A percentile compares a stretch with the other conserved stretches of the same genome.
Conservation (phyloP, 2,797 vertebrate species). For the Lacerta bilineata region DNA sequence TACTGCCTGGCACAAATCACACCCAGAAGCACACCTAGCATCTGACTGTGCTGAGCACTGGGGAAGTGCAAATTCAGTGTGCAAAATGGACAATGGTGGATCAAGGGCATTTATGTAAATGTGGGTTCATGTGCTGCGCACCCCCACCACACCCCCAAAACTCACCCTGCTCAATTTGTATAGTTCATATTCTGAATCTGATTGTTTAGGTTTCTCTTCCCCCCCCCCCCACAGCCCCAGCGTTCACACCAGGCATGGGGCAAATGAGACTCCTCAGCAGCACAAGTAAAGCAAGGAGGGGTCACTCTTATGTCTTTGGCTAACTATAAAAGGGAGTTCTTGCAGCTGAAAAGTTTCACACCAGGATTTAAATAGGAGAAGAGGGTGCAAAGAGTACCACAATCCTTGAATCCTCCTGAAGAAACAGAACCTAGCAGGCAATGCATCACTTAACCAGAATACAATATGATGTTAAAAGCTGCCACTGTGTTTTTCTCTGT, state of each 20-base stretch:
- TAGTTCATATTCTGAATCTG: too few relatives aligned
- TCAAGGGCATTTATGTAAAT: background rate
- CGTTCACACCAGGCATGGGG: background rate
- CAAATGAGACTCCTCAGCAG: background rate
- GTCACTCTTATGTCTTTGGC: background rate
- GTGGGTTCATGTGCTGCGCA: background rate
- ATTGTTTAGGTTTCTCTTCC: too few relatives aligned
- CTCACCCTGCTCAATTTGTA: too few relatives aligned
- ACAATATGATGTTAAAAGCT: conserved; percentile 28
- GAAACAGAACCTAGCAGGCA: conserved; percentile 16
- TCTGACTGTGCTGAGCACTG: background rate
- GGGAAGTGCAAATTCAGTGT: background rate
- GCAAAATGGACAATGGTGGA: too few relatives aligned
- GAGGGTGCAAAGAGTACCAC: background rate
- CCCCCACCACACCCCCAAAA: too few relatives aligned
- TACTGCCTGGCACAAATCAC: background rate
- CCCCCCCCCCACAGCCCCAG: background rate
- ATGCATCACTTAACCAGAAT: conserved; percentile 11
- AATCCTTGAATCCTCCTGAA: background rate
- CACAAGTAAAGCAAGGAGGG: background rate
- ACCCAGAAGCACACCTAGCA: background rate
- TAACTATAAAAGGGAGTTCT: background rate
- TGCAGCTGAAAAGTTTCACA: background rate
- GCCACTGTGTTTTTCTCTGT: background rate
- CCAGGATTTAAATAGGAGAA: background rate